phyloP scores from a whole-genome alignment of 2,797 vertebrate genomes.

The Sebastes elongatus region DNA sequence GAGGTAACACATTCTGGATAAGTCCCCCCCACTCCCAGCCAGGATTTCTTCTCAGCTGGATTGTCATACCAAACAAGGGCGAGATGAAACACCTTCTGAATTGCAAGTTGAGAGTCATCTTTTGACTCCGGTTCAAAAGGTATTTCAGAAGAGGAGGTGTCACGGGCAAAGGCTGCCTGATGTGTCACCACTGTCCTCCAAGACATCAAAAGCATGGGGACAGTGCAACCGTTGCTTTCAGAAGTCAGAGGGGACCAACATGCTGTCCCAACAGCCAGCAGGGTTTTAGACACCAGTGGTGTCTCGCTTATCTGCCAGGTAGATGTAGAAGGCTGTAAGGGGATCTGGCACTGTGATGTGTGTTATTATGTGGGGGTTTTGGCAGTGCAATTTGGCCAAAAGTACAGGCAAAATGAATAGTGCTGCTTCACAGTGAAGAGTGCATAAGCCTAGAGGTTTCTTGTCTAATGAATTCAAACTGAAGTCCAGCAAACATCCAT shows the following conservation, averaged over 20 bases:
- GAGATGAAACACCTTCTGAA: background rate
- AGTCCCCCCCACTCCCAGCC: background rate
- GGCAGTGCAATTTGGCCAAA: background rate
- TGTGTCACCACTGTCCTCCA: background rate
- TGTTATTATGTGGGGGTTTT: background rate
- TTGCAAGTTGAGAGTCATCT: background rate
- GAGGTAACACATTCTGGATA: background rate
- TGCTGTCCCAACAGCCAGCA: background rate
- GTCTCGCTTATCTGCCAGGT: background rate
- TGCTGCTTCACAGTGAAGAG: background rate
- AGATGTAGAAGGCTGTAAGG: background rate
- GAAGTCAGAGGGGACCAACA: background rate
- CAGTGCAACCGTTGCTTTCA: background rate
- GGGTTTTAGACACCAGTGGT: background rate
- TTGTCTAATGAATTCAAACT: background rate
- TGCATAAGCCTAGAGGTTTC: background rate
- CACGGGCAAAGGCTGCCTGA: background rate
- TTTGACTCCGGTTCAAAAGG: background rate
- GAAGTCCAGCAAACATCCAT: background rate
- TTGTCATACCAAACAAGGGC: background rate
- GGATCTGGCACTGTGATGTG: background rate
- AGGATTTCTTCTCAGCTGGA: background rate
- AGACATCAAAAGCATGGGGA: background rate
- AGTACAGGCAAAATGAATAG: background rate
- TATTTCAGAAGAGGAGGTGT: background rate